Evolutionary conservation across 2,797 vertebrate species (phyloP), one percentile per base, ranked within the genome.

Genomic region (Acridotheres tristis): DNA sequence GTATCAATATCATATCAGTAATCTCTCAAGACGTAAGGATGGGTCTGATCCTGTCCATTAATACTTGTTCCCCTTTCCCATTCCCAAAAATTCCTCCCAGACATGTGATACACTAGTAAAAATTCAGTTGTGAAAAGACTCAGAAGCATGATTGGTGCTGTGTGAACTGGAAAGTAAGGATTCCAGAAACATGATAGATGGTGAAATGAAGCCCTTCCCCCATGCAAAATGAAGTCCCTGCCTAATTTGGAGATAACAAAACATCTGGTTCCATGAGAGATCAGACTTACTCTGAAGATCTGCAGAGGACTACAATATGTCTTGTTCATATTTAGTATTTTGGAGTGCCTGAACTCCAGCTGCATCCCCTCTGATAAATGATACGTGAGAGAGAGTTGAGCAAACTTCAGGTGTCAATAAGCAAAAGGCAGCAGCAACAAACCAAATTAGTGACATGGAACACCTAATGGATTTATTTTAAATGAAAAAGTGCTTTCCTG

Each of bases 191-290:
- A 81, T 93, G 93, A 97, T 97, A 92, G 85, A 96, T 96, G 86
- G 82, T 96, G 93, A 95, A 83, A 95, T 95, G 78, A 97, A 97
- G 95, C 88, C 80, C 89, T 92, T 93, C n/a, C 94, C 82, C 55
- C 71, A 19, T 85, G 77, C 59, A 32, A 86, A 95, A 84, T 90
- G 65, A 97, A 97, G 92, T 79, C 90, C 90, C 3, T 95, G 76
- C 50, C 94, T 98, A 96, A 94, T 97, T 96, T 97, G 94, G 73
- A 95, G 96, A 96, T 95, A 94, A 86, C 45, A 89, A 96, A 97
- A 95, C 91, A 96, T 97, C 94, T 97, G 95, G 86, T 89, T 92
- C 81, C 10, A 29, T 94, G 75, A 95, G 68, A 89, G 62, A 95
- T 95, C 91, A 84, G 71, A 96, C 90, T 94, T 88, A 80, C 45